Evolutionary conservation across 2,113 vertebrate genomes (phyloP).

Genomic region (Meriones unguiculatus): DNA sequence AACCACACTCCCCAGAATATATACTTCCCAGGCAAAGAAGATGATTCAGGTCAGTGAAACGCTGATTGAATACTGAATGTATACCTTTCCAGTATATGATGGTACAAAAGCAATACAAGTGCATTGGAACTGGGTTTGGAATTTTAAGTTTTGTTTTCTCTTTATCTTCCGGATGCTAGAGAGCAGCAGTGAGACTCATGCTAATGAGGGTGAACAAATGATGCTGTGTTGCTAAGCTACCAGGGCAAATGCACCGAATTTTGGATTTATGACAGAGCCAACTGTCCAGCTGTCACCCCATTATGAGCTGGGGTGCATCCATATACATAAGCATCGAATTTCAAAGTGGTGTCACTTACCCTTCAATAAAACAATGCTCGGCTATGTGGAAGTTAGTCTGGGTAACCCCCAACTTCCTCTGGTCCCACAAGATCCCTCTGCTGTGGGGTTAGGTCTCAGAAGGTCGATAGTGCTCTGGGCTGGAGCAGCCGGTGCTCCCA

Average conservation of each 20-base stretch:
- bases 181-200: not conserved
- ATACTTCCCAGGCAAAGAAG: not conserved
- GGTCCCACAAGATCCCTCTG: not conserved
- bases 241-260: not conserved
- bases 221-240: not conserved
- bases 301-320: not conserved
- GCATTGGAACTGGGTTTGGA: not conserved
- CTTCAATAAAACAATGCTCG: conserved; percentile 3
- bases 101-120: not conserved
- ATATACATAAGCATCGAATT: not conserved
- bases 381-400: conserved; percentile 7
- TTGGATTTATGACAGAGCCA: not conserved
- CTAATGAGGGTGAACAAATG: not conserved
- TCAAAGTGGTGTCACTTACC: not conserved
- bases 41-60: not conserved
- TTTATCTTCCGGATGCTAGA: not conserved
- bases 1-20: not conserved
- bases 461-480: not conserved
- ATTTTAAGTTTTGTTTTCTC: not conserved
- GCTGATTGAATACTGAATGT: not conserved
- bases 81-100: not conserved
- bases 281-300: not conserved
- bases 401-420: not conserved
- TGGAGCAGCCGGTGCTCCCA: not conserved
- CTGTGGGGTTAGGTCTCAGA: not conserved